Evolutionary conservation across 2,113 vertebrate genomes (phyloP).

Genomic region (Barbus barbus): DNA sequence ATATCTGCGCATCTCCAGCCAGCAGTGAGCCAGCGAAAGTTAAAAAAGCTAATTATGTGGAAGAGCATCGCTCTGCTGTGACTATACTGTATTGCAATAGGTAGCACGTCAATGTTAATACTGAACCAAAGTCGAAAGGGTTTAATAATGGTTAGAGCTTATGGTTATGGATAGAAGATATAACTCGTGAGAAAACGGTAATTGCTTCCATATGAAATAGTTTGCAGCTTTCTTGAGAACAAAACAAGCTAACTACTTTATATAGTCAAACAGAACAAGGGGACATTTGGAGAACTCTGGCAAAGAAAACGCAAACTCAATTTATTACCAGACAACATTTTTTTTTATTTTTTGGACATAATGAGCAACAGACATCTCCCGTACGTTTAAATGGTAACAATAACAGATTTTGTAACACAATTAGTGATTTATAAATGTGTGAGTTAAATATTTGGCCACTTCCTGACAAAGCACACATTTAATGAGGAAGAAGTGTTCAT

Average conservation of each 20-base stretch:
- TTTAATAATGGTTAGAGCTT: not conserved
- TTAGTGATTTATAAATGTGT: not conserved
- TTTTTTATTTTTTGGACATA: too few species aligned
- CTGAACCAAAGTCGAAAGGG: not conserved
- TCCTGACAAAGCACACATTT: not conserved
- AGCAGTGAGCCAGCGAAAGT: too few species aligned
- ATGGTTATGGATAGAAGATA: not conserved
- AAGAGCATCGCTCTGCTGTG: not conserved
- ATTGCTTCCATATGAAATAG: not conserved
- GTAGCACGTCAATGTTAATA: not conserved
- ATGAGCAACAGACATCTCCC: not conserved
- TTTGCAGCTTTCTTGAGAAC: not conserved
- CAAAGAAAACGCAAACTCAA: not conserved
- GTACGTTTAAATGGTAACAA: not conserved
- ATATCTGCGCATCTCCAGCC: too few species aligned
- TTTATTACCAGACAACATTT: not conserved
- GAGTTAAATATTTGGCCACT: not conserved
- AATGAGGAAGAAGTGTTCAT: not conserved
- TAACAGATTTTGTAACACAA: not conserved
- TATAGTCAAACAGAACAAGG: not conserved
- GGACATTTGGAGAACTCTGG: not conserved
- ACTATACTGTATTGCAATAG: not conserved
- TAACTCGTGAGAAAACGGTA: not conserved
- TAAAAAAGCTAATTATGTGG: not conserved
- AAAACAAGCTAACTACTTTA: not conserved